Base-by-base conservation (phyloP, 2,888 invertebrate genomes). In the Dolichopus griseipennis region DNA sequence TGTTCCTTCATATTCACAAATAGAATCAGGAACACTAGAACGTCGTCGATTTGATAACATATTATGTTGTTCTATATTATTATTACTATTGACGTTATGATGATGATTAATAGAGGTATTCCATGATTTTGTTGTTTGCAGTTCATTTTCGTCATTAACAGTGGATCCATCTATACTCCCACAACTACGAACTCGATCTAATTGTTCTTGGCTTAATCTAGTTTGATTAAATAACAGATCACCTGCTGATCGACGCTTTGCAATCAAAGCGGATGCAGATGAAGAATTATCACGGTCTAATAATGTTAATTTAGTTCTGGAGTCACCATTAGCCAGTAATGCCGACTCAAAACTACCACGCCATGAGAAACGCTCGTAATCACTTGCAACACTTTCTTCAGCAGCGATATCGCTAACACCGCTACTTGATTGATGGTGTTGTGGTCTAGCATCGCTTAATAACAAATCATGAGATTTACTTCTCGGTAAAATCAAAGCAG, bases 311-410 rank as follows among this genome's bases (percentile, higher is more conserved):
- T 90, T 91, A 62, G 90, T 92, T 73, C 93, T 84, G 10, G 92
- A 93, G 79, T 94, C 93, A 2, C 92, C 91, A 77, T 81, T 81
- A 15, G 93, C 93, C 81, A 93, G 85, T 69, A 94, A 83, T 63
- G 94, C 92, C n/a, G 93, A 93, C 79, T 94, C 94, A 81, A 94
- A 94, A 82, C 93, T 93, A 73, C 94, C 94, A 71, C 93, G 86
- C 94, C 94, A 94, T 76, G 92, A 92, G 81, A 93, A 93, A 72
- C 93, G 84, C 79, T 94, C 94, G 83, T 92, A 90, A 77, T 93
- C 93, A 83, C 92, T 93, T 67, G 90, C 89, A 77, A 92, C 91
- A 75, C 88, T 87, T 75, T 86, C 86, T 76, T 86, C 86, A 8
- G 76, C 79, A 22, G 82, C 83, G 61, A 83, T 83, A 71, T 86